Conservation (phyloP, 2,113 vertebrate species). For the Pteruthius melanotis region DNA sequence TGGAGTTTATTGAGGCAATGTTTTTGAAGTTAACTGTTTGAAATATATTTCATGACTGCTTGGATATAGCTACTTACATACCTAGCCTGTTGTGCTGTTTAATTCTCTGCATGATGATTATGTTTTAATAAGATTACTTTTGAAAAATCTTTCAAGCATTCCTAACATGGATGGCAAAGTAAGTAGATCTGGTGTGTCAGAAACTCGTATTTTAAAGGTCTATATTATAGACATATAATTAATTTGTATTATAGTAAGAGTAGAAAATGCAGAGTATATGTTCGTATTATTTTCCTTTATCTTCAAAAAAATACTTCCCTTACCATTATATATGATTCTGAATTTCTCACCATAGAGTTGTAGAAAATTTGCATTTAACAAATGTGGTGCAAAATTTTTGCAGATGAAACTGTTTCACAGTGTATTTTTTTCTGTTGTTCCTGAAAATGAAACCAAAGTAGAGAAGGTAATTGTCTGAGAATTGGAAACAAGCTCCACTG, state of each 20-base stretch:
- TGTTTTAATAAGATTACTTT: background rate
- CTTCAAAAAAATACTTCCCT: background rate
- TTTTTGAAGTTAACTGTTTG: background rate
- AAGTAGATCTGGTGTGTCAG: background rate
- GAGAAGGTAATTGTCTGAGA: background rate
- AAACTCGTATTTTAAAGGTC: background rate
- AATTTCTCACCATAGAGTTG: background rate
- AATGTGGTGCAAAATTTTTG: background rate
- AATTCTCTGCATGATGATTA: background rate
- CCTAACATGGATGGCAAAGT: background rate
- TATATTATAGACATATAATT: too few relatives aligned
- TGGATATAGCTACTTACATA: background rate
- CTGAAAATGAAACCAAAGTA: background rate
- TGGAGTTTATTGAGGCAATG: background rate
- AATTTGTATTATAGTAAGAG: background rate
- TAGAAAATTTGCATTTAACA: background rate
- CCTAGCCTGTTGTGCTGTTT: background rate
- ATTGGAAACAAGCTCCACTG: background rate
- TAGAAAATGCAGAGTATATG: background rate
- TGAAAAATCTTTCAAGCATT: constrained; percentile 43
- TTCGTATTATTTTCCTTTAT: background rate
- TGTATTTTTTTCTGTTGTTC: background rate
- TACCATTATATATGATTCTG: background rate
- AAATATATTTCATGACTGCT: background rate
- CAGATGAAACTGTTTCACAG: background rate